A percentile compares a stretch with the other conserved stretches of the same genome.
These are phyloP conservation scores for Drosophila ustulata DNA, from an alignment of 2,888 invertebrate genomes.

Conservation along the genomic window DNA sequence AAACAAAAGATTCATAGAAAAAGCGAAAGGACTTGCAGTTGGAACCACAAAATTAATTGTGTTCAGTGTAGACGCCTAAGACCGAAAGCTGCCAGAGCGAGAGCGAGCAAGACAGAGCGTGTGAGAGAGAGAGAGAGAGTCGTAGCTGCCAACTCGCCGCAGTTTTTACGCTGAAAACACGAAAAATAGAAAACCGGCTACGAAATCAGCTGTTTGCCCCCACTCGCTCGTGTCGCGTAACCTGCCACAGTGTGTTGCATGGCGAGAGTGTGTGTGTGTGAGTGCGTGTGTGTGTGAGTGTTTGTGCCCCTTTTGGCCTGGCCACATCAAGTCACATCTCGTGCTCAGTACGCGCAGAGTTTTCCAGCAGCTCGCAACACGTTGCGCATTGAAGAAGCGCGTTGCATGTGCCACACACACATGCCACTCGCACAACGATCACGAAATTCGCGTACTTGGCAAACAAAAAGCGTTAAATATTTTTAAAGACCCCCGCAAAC, in stretches of 20 bases:
- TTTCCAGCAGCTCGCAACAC: slow-evolving; percentile 50
- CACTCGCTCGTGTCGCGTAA: slow-evolving; percentile 28
- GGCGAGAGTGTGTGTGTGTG: slow-evolving; percentile 8
- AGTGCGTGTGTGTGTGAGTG: slow-evolving; percentile 23
- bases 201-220: slow-evolving; percentile 60
- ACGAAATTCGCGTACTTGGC: slow-evolving; percentile 18
- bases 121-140: slow-evolving; percentile 2
- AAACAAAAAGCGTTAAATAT: slow-evolving; percentile 20
- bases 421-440: background rate
- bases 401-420: slow-evolving; percentile 17
- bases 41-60: background rate
- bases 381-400: slow-evolving; percentile 20
- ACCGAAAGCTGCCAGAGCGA: background rate
- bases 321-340: slow-evolving; percentile 31
- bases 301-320: slow-evolving; percentile 27
- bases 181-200: slow-evolving; percentile 63
- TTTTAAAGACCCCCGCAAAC: slow-evolving; percentile 7
- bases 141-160: slow-evolving; percentile 43
- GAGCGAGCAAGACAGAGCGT: background rate
- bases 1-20: background rate
- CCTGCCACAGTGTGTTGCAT: slow-evolving; percentile 38
- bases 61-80: slow-evolving; percentile 14
- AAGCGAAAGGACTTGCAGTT: background rate
- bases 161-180: slow-evolving; percentile 30
- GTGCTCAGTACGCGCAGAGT: slow-evolving; percentile 58